Evolutionary conservation across 2,113 vertebrate genomes (phyloP).

Genomic region (Struthidea cinerea): DNA sequence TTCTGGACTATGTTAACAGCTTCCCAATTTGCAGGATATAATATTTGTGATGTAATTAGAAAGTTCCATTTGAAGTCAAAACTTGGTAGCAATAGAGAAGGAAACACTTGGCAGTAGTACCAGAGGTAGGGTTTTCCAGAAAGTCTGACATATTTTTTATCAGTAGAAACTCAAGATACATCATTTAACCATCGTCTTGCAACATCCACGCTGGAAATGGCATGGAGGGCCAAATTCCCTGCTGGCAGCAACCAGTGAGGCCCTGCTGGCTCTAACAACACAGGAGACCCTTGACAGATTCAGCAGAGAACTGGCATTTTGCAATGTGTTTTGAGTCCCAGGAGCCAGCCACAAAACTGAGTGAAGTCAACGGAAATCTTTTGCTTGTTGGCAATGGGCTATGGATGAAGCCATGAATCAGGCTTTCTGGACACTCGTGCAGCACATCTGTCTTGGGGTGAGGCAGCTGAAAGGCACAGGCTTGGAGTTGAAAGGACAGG

Average conservation of each 20-base stretch:
- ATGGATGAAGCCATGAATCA: slow-evolving; percentile 21
- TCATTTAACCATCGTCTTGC: background rate
- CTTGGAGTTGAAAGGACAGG: background rate
- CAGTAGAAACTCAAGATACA: background rate
- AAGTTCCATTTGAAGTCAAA: slow-evolving; percentile 63
- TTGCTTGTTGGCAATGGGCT: background rate
- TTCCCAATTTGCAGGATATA: slow-evolving; percentile 49
- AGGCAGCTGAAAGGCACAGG: background rate
- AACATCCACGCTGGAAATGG: background rate
- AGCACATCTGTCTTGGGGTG: slow-evolving; percentile 28
- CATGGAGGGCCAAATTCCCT: background rate
- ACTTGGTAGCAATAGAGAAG: slow-evolving; percentile 63
- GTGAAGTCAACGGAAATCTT: slow-evolving; percentile 45
- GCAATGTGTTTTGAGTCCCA: background rate
- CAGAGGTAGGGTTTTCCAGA: slow-evolving; percentile 42
- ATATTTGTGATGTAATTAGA: slow-evolving; percentile 54
- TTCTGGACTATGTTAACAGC: slow-evolving; percentile 15
- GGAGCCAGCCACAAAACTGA: background rate
- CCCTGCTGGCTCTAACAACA: background rate
- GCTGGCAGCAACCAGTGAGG: background rate
- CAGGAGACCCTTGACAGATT: background rate
- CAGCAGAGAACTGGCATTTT: background rate
- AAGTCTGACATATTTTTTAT: slow-evolving; percentile 35
- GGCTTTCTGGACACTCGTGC: background rate
- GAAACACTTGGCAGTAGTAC: slow-evolving; percentile 50